Conservation (phyloP, 2,888 invertebrate species). For the Drosophila lutescens region DNA sequence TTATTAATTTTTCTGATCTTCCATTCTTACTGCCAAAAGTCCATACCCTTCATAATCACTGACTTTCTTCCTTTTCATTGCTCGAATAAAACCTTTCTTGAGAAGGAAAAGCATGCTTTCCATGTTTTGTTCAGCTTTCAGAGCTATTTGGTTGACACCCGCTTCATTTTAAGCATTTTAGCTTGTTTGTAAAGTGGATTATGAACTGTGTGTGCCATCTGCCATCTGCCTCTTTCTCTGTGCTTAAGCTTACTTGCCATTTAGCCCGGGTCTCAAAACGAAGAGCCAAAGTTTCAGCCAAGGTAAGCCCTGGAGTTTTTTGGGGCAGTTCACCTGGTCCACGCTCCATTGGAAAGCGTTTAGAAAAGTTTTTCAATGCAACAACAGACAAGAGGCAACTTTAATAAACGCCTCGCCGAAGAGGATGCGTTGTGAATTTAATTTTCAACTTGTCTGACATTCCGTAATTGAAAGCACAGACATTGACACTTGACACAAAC, state of each 20-base stretch:
- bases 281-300: constrained; percentile 52
- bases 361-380: constrained; percentile 59
- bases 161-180: constrained; percentile 53
- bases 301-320: constrained; percentile 7
- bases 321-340: constrained; percentile 33
- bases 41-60: background rate
- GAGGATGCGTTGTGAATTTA: constrained; percentile 69
- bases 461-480: constrained; percentile 78
- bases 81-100: background rate
- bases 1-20: no score
- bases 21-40: no score
- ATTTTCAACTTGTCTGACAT: constrained; percentile 78
- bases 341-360: constrained; percentile 70
- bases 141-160: constrained; percentile 35
- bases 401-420: constrained; percentile 44
- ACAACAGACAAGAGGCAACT: constrained; percentile 46
- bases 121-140: background rate
- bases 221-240: constrained; percentile 10
- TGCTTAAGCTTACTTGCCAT: constrained; percentile 68
- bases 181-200: constrained; percentile 74
- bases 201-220: constrained; percentile 34
- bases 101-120: background rate
- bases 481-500: constrained; percentile 61
- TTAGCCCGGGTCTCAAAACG: constrained; percentile 56
- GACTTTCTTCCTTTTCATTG: background rate